These are phyloP conservation scores for Ennomos quercinarius DNA, from an alignment of 2,888 invertebrate species.

Conservation along the genomic window DNA sequence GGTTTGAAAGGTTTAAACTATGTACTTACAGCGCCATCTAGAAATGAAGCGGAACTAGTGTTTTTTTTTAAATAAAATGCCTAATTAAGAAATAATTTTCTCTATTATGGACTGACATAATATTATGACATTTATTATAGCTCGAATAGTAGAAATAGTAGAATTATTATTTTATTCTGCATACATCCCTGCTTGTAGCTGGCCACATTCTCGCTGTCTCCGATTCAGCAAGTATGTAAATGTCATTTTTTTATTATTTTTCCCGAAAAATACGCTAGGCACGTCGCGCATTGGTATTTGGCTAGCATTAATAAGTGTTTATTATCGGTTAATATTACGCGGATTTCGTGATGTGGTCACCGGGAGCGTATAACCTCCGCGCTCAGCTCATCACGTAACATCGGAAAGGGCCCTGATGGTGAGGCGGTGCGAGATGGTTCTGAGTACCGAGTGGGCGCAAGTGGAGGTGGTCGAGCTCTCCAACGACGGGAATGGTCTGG, in stretches of 20 bases:
- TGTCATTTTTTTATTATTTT: constrained; percentile 74
- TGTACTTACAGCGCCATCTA: too few relatives aligned
- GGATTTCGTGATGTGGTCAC: constrained; percentile 54
- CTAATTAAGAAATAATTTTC: too few relatives aligned
- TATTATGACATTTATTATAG: too few relatives aligned
- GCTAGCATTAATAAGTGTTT: constrained; percentile 13
- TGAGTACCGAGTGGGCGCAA: constrained; percentile 99
- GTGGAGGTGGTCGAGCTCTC: constrained; percentile 99
- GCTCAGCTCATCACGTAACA: constrained; percentile 76
- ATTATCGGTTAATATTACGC: background rate
- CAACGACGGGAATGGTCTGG: constrained; percentile 98
- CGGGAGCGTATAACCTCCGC: constrained; percentile 71
- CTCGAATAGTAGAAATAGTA: constrained; percentile 34
- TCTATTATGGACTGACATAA: too few relatives aligned
- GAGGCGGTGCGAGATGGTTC: constrained; percentile 87
- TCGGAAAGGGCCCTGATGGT: constrained; percentile 77
- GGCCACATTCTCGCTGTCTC: constrained; percentile 82
- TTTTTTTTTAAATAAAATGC: too few relatives aligned
- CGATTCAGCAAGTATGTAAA: constrained; percentile 85
- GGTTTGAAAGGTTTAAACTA: too few relatives aligned
- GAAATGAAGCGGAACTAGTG: too few relatives aligned
- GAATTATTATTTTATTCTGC: constrained; percentile 58
- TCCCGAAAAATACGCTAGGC: constrained; percentile 47
- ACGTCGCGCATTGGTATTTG: constrained; percentile 45
- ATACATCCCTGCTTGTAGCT: constrained; percentile 69